Percentiles rank a stretch among this genome's conserved stretches.
Evolutionary conservation across 1,140 invertebrate genomes (phyloP).

Genomic region (Lamellibrachia luymesi): DNA sequence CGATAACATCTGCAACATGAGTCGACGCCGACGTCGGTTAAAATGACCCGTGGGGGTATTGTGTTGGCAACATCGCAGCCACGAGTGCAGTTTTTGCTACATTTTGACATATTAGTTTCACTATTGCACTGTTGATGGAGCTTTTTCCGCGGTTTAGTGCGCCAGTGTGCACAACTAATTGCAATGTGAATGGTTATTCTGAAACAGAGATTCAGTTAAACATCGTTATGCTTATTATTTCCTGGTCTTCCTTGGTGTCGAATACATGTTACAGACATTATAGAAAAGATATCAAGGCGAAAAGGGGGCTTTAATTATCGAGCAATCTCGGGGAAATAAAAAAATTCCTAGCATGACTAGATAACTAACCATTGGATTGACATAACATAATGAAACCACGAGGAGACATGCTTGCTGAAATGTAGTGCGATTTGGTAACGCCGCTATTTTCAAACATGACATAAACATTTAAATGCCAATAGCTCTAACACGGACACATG

Average conservation of each 20-base stretch:
- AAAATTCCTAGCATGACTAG: too few relatives aligned
- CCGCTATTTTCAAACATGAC: too few relatives aligned
- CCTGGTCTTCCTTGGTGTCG: neutral
- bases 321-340: too few relatives aligned
- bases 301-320: too few relatives aligned
- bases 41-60: neutral
- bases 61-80: neutral
- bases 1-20: neutral
- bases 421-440: too few relatives aligned
- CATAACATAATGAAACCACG: too few relatives aligned
- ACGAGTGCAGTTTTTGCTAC: neutral
- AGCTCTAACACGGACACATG: too few relatives aligned
- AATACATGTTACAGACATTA: neutral
- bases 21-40: neutral
- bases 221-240: neutral
- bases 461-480: too few relatives aligned
- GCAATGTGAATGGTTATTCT: neutral
- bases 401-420: too few relatives aligned
- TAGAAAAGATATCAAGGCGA: too few relatives aligned
- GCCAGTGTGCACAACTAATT: neutral
- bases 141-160: neutral
- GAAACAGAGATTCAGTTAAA: neutral
- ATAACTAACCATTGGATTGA: too few relatives aligned
- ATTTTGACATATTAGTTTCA: neutral
- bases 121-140: neutral